These are phyloP conservation scores for Lamellibrachia columna DNA, from an alignment of 2,888 invertebrate genomes.

Conservation along the genomic window DNA sequence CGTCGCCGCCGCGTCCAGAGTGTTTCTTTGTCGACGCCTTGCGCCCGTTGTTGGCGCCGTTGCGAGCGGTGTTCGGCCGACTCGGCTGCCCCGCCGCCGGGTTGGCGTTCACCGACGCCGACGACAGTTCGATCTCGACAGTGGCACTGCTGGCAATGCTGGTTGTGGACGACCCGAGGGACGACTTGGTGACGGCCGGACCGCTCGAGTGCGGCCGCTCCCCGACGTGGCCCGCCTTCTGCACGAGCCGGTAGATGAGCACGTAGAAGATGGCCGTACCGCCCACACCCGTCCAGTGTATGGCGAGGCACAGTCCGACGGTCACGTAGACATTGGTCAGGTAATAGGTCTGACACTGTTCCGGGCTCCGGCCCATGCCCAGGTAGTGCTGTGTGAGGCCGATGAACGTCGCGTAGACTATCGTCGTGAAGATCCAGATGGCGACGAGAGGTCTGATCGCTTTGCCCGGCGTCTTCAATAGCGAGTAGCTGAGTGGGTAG, in stretches of 20 bases:
- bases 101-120: slow-evolving; percentile 20
- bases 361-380: neutral
- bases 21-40: neutral
- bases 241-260: slow-evolving; percentile 28
- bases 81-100: neutral
- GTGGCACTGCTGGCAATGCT: slow-evolving; percentile 13
- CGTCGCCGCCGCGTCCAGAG: neutral
- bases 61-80: neutral
- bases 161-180: neutral
- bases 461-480: slow-evolving; percentile 22
- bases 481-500: slow-evolving; percentile 28
- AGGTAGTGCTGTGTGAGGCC: slow-evolving; percentile 26
- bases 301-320: slow-evolving; percentile 21
- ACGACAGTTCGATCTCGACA: slow-evolving; percentile 24
- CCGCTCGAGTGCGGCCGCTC: neutral
- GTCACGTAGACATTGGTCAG: slow-evolving; percentile 20
- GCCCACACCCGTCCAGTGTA: slow-evolving; percentile 26
- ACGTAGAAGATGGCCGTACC: slow-evolving; percentile 29
- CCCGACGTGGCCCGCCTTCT: neutral
- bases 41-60: neutral
- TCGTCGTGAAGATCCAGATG: slow-evolving; percentile 28
- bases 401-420: slow-evolving; percentile 23
- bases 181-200: neutral
- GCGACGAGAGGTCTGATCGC: slow-evolving; percentile 19
- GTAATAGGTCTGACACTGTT: slow-evolving; percentile 21